phyloP scores from a whole-genome alignment of 2,113 vertebrate species.

The Perognathus longimembris region DNA sequence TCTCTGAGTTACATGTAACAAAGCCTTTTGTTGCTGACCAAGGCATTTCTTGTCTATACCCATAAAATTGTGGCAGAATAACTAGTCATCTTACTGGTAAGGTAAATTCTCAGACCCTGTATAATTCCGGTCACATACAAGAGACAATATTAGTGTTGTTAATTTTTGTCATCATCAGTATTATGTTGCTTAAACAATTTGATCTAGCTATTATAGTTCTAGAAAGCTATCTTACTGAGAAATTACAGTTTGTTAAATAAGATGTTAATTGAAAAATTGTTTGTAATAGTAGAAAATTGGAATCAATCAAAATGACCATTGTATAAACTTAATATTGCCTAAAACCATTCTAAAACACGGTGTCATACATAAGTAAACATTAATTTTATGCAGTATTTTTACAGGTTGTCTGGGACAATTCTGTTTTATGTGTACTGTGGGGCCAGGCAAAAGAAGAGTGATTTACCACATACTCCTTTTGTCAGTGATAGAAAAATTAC shows the following conservation, averaged over 20 bases:
- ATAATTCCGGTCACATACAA: background rate
- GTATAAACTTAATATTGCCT: background rate
- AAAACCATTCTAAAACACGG: background rate
- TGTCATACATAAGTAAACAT: constrained; percentile 1
- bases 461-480: background rate
- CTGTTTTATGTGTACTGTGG: background rate
- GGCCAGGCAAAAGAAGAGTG: background rate
- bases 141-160: constrained; percentile 13
- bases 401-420: background rate
- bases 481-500: background rate
- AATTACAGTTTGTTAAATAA: background rate
- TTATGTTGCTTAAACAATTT: constrained; percentile 38
- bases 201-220: background rate
- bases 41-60: background rate
- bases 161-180: background rate
- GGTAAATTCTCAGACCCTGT: background rate
- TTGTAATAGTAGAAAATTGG: background rate
- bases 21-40: background rate
- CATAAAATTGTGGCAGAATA: background rate
- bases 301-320: background rate
- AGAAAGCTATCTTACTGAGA: constrained; percentile 13
- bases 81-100: background rate
- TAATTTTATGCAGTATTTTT: background rate
- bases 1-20: background rate
- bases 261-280: background rate